Conservation (phyloP, 2,113 vertebrate genomes). For the Azemiops feae region DNA sequence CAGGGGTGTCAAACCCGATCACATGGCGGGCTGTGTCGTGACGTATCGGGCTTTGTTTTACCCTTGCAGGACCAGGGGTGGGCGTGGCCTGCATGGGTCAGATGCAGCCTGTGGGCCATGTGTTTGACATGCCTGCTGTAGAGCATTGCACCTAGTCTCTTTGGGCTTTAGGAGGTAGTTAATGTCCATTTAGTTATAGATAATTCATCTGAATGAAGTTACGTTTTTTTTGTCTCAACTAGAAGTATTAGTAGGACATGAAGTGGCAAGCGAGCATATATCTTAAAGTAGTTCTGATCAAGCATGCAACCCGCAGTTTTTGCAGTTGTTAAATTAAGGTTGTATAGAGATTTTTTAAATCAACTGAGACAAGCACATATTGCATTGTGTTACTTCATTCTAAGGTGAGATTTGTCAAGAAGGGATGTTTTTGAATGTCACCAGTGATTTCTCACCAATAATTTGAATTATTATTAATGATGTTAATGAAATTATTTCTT, state of each 20-base stretch:
- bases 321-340: background rate
- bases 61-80: too few species aligned
- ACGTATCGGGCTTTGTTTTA: too few species aligned
- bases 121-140: background rate
- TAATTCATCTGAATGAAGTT: background rate
- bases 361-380: background rate
- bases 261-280: background rate
- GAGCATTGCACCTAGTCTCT: background rate
- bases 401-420: background rate
- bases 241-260: background rate
- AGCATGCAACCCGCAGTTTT: background rate
- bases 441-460: background rate
- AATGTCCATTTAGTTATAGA: background rate
- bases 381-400: background rate
- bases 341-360: background rate
- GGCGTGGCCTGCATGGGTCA: too few species aligned
- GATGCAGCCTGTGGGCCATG: too few species aligned
- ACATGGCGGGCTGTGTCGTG: too few species aligned
- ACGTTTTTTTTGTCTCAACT: background rate
- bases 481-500: background rate
- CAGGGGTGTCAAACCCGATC: background rate
- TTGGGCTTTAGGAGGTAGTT: background rate
- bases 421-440: background rate
- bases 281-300: background rate
- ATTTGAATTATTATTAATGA: background rate